These are phyloP conservation scores for Haliclystus octoradiatus DNA, from an alignment of 30 jellyfish, hydroid and myxozoan genomes.

Conservation along the genomic window DNA sequence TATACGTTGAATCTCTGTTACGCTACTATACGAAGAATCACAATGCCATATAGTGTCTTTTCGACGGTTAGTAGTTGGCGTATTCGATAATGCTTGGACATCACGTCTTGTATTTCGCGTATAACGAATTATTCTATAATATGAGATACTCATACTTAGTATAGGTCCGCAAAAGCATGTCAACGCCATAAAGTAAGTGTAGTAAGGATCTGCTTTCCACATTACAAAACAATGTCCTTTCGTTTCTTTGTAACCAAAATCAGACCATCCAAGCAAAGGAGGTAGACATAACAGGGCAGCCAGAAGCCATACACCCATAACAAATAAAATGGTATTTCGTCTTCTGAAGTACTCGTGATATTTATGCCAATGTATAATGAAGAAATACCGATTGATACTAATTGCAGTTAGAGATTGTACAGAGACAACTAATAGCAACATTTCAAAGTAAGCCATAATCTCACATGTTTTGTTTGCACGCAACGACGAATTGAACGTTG, in stretches of 20 bases:
- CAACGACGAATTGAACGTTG: slow-evolving; percentile 1
- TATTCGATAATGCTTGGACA: not conserved
- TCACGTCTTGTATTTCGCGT: not conserved
- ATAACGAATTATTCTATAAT: slow-evolving; percentile 1
- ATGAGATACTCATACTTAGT: slow-evolving; percentile 4
- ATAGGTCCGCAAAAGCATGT: slow-evolving; percentile 21
- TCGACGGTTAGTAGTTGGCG: not conserved
- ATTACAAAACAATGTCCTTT: slow-evolving; percentile 34
- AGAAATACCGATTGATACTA: slow-evolving; percentile 19
- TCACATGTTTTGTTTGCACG: slow-evolving; percentile 9
- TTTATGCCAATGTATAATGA: slow-evolving; percentile 17
- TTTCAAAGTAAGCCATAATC: slow-evolving; percentile 18
- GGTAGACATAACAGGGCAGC: slow-evolving; percentile 11
- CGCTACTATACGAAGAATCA: not conserved
- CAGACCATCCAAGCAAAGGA: slow-evolving; percentile 12
- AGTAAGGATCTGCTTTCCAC: slow-evolving; percentile 20
- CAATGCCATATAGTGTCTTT: not conserved
- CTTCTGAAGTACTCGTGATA: slow-evolving; percentile 9
- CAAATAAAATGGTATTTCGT: not conserved
- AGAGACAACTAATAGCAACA: slow-evolving; percentile 25
- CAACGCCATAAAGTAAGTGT: slow-evolving; percentile 18
- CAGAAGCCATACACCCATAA: slow-evolving; percentile 4
- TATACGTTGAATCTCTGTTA: not conserved
- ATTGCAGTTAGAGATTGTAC: slow-evolving; percentile 36
- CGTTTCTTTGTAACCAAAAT: slow-evolving; percentile 11